Percentiles rank a stretch among this genome's conserved stretches.
Conservation (phyloP, 1,140 invertebrate species). For the Papilio polyxenes region DNA sequence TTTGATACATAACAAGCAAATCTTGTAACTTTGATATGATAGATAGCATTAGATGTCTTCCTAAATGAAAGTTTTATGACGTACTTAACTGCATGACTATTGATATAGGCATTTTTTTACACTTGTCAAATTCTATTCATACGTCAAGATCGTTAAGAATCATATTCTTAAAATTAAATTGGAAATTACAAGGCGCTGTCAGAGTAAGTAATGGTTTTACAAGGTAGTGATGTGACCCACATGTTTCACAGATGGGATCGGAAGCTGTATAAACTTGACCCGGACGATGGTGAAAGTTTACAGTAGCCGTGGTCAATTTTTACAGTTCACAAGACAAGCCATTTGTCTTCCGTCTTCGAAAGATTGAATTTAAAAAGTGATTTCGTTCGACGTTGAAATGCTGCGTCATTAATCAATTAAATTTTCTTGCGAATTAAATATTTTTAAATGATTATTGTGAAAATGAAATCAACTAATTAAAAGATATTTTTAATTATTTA, state of each 20-base stretch:
- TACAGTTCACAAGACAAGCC: conserved; percentile 42
- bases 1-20: too few species aligned
- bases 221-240: conserved; percentile 60
- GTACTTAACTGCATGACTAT: conserved; percentile 3
- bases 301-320: conserved; percentile 63
- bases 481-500: not conserved
- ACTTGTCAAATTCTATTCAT: conserved; percentile 35
- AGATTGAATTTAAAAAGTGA: conserved; percentile 31
- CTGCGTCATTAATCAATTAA: conserved; percentile 32
- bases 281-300: conserved; percentile 67
- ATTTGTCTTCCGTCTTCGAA: conserved; percentile 46
- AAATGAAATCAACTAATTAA: conserved; percentile 16
- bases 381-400: conserved; percentile 8
- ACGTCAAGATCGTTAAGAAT: conserved; percentile 38
- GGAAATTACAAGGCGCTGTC: conserved; percentile 62
- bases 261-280: conserved; percentile 74
- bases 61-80: conserved; percentile 5
- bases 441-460: not conserved
- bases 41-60: not conserved
- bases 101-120: conserved; percentile 24
- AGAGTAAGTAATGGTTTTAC: conserved; percentile 65
- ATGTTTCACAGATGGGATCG: conserved; percentile 52
- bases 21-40: too few species aligned
- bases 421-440: conserved; percentile 1
- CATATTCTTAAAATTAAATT: conserved; percentile 52